Conservation (phyloP, 2,797 vertebrate genomes). For the Benthosema pterotum region DNA sequence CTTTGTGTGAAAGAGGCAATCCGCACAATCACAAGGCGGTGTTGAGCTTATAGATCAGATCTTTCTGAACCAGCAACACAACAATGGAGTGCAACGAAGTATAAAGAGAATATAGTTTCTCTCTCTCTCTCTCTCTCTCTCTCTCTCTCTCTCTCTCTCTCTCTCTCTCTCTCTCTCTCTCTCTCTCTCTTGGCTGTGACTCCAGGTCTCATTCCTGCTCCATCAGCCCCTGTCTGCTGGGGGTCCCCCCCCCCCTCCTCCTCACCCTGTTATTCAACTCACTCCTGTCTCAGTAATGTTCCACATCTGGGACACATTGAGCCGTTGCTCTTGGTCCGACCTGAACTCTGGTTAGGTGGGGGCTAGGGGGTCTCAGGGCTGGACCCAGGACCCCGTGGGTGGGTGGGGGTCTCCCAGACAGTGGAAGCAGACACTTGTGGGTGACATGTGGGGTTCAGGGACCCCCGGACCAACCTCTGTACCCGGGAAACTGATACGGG, state of each 20-base stretch:
- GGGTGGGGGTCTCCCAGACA: slow-evolving; percentile 12
- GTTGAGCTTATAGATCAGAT: too few species aligned
- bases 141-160: slow-evolving; percentile 9
- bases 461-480: neutral
- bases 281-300: slow-evolving; percentile 60
- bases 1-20: too few species aligned
- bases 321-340: slow-evolving; percentile 29
- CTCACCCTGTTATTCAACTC: slow-evolving; percentile 60
- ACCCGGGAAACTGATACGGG: slow-evolving; percentile 6
- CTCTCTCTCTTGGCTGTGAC: slow-evolving; percentile 57
- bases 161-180: slow-evolving; percentile 6
- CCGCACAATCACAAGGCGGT: too few species aligned
- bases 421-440: slow-evolving; percentile 23
- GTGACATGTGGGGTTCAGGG: slow-evolving; percentile 11
- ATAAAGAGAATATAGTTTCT: neutral
- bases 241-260: slow-evolving; percentile 61
- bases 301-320: slow-evolving; percentile 83
- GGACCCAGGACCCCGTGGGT: slow-evolving; percentile 14
- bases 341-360: slow-evolving; percentile 1
- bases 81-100: too few species aligned
- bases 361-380: neutral
- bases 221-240: slow-evolving; percentile 77
- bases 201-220: slow-evolving; percentile 72
- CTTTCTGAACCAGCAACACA: too few species aligned
- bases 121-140: slow-evolving; percentile 31